Conservation (phyloP, 2,888 invertebrate genomes). For the Luperina nickerlii region DNA sequence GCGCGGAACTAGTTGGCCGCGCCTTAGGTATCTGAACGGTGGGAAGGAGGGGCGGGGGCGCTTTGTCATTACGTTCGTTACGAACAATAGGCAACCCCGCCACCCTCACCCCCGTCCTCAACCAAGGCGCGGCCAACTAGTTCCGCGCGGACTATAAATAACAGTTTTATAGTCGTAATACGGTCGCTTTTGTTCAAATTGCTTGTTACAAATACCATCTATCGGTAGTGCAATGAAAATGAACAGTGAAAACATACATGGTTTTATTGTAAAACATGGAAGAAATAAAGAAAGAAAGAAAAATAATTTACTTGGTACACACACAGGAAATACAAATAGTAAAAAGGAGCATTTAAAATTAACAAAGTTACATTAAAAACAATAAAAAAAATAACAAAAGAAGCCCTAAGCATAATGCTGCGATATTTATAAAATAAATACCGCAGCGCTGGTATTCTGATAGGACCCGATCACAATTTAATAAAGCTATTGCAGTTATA, state of each 20-base stretch:
- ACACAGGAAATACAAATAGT: not conserved
- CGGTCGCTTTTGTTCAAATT: not conserved
- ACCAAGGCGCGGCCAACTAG: no score
- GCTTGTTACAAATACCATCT: conserved; percentile 11
- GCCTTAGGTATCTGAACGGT: no score
- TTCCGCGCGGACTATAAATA: no score
- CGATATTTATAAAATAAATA: no score
- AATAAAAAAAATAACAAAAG: not conserved
- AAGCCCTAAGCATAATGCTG: not conserved
- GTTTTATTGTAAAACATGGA: not conserved
- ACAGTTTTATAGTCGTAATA: not conserved
- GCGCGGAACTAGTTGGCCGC: no score
- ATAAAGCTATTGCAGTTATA: not conserved
- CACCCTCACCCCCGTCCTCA: no score
- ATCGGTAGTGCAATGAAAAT: not conserved
- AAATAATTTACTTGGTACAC: not conserved
- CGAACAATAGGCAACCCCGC: no score
- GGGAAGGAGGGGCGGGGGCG: no score
- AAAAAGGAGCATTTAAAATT: not conserved
- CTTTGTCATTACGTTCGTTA: no score
- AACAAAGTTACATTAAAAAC: not conserved
- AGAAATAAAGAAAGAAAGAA: not conserved
- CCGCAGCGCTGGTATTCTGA: not conserved
- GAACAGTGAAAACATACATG: not conserved
- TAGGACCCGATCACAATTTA: not conserved